Percentiles rank a stretch among this genome's conserved stretches.
phyloP scores from a whole-genome alignment of 2,113 vertebrate species.

The Panurus biarmicus region DNA sequence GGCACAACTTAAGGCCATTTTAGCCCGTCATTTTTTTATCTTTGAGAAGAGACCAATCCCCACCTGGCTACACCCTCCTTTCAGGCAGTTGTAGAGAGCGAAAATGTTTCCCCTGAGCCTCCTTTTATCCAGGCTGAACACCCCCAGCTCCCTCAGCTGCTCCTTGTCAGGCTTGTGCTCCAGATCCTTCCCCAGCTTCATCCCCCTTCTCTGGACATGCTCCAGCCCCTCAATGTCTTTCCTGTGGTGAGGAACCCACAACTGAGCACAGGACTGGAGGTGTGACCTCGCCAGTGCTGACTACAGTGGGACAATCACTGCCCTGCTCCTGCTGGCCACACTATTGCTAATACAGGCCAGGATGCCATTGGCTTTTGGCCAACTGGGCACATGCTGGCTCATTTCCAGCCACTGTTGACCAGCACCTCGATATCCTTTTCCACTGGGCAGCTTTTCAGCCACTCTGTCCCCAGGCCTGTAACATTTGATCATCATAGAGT shows the following conservation, averaged over 20 bases:
- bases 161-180: background rate
- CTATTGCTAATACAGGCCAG: background rate
- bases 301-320: background rate
- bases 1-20: background rate
- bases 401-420: accelerated
- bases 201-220: accelerated
- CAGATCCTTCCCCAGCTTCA: background rate
- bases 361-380: background rate
- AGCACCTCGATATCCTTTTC: background rate
- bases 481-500: accelerated
- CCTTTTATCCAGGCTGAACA: background rate
- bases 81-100: background rate
- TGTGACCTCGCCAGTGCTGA: background rate
- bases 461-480: background rate
- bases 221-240: background rate
- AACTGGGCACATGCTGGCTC: accelerated
- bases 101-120: background rate
- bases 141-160: background rate
- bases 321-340: background rate
- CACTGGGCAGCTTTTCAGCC: background rate
- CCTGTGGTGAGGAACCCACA: background rate
- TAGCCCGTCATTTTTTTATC: background rate
- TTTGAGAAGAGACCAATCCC: background rate
- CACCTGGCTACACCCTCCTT: background rate
- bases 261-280: accelerated